Base-by-base conservation (phyloP, 1,140 invertebrate genomes). In the Bombus waltoni region DNA sequence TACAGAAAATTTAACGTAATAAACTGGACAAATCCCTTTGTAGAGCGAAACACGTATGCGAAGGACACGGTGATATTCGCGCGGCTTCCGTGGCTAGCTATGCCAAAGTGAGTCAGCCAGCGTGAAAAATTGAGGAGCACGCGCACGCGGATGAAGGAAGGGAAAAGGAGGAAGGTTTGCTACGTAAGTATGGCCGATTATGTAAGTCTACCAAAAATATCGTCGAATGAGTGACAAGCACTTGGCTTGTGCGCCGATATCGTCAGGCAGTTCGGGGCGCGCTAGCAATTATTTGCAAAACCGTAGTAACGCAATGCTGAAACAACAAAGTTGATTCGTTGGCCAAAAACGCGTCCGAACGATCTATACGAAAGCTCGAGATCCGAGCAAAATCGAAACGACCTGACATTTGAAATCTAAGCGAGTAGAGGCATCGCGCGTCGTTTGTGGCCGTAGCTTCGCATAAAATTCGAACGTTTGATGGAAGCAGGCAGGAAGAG, bases 201-300 rank as follows among this genome's bases (percentile, higher is more conserved):
- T 89, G 91, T 91, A 94, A 94, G 91, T 40, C 38, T 78, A 84
- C 92, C 92, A 86, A 94, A 94, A 94, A 94, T 94, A 94, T 86
- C 90, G 73, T 40, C 62, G 80, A 88, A 92, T 95, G 94, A 94
- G 92, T 94, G 93, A 94, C 94, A 94, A 92, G 88, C 88, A 85
- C 91, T 92, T 91, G 93, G 89, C 90, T 90, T 92, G 90, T 91
- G 78, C 86, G 79, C 59, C 80, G 81, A 71, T 88, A 88, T 88
- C 88, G 77, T 90, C 89, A 82, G 87, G 90, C 92, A 91, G 91
- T 92, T 91, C 80, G 86, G 90, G 90, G 90, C n/a, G 84, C 85
- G 87, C 70, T 42, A 66, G 28, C 62, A 70, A 90, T 90, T 83
- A 87, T 85, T 90, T 42, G 65, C 32, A 62, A 89, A 66, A 18